Percentiles rank a stretch among this genome's conserved stretches.
Conservation (phyloP, 1,140 invertebrate species). For the Pseudachorutes palmiensis region DNA sequence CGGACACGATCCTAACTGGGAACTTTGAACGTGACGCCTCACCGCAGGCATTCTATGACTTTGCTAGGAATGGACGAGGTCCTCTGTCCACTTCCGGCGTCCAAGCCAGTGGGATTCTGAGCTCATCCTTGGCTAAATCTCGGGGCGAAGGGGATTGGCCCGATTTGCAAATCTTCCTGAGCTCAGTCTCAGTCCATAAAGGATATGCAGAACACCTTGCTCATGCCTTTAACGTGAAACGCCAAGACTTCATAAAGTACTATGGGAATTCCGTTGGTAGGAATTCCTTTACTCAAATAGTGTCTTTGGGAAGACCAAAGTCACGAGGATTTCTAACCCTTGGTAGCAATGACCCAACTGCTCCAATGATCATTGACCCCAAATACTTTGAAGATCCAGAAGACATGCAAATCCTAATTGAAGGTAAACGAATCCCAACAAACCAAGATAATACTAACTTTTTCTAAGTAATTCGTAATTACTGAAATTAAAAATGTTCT, state of each 20-base stretch:
- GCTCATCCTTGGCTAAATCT: constrained; percentile 13
- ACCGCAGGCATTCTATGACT: not conserved
- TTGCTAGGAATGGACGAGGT: constrained; percentile 16
- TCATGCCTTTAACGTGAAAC: constrained; percentile 13
- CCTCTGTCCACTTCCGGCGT: constrained; percentile 20
- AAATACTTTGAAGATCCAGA: constrained; percentile 13
- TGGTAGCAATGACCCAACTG: constrained; percentile 8
- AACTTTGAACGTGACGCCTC: constrained; percentile 21
- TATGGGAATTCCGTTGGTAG: constrained; percentile 16
- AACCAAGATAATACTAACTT: too few relatives aligned
- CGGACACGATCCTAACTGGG: not conserved
- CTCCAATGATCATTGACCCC: constrained; percentile 11
- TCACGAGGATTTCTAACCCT: constrained; percentile 8
- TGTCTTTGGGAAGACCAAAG: constrained; percentile 15
- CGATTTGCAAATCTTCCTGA: constrained; percentile 21
- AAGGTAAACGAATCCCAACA: constrained; percentile 7
- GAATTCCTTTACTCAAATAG: constrained; percentile 21
- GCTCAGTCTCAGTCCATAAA: not conserved
- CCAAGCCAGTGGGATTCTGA: constrained; percentile 24
- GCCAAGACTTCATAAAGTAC: constrained; percentile 16
- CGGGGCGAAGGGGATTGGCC: constrained; percentile 26
- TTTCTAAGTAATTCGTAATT: too few relatives aligned
- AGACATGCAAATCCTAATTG: constrained; percentile 7
- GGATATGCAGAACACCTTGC: constrained; percentile 19
- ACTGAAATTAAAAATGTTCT: too few relatives aligned